These are phyloP conservation scores for Todiramphus saurophagus DNA, from an alignment of 2,113 vertebrate species.

Conservation along the genomic window DNA sequence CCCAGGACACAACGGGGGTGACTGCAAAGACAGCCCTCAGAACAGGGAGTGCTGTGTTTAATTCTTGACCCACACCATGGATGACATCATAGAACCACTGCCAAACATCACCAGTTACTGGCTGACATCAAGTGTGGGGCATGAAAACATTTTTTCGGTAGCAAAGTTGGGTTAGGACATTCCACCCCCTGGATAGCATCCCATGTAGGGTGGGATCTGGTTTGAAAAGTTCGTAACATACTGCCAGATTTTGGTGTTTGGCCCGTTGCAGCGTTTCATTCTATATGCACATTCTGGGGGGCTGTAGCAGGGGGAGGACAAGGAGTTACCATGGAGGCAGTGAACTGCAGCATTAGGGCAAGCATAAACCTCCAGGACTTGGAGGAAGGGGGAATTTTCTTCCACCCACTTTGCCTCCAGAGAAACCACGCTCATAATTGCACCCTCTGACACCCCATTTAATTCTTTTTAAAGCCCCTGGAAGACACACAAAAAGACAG, in stretches of 20 bases:
- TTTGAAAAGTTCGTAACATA: not conserved
- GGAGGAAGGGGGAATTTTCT: not conserved
- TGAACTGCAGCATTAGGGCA: not conserved
- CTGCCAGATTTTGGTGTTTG: not conserved
- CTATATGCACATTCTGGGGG: not conserved
- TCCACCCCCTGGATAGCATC: not conserved
- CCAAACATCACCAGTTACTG: not conserved
- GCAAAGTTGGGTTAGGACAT: not conserved
- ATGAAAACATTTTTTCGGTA: not conserved
- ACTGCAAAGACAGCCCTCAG: not conserved
- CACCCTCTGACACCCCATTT: not conserved
- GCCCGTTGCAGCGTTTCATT: not conserved
- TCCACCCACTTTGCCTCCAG: not conserved
- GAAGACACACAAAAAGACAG: not conserved
- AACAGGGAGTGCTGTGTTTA: not conserved
- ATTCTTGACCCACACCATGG: not conserved
- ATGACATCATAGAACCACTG: not conserved
- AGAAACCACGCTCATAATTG: not conserved
- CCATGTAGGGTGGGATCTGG: not conserved
- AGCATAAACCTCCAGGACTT: not conserved
- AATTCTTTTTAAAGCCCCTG: not conserved
- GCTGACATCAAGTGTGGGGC: not conserved
- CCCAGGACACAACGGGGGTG: not conserved
- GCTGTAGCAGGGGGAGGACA: fast-evolving
- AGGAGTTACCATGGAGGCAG: not conserved